Evolutionary conservation across 2,888 invertebrate genomes (phyloP).

Genomic region (Tinea pellionella): DNA sequence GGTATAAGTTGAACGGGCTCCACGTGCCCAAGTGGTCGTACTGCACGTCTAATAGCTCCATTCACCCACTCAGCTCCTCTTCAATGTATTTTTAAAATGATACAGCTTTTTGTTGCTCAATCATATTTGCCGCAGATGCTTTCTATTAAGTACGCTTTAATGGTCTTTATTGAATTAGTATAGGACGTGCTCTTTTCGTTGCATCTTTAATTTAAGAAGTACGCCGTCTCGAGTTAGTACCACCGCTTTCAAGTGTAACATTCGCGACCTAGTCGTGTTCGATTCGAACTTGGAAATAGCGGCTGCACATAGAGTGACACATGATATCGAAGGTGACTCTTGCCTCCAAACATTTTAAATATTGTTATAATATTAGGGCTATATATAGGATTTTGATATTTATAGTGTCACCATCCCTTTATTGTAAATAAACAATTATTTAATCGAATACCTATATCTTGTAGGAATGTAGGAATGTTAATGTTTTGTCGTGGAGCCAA

Average conservation of each 20-base stretch:
- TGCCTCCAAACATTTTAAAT: too few species aligned
- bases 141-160: slow-evolving; percentile 10
- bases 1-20: slow-evolving; percentile 23
- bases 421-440: slow-evolving; percentile 30
- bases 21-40: slow-evolving; percentile 53
- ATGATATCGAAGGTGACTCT: too few species aligned
- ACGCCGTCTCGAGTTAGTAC: too few species aligned
- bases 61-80: slow-evolving; percentile 21
- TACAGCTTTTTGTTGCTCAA: slow-evolving; percentile 41
- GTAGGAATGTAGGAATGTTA: slow-evolving; percentile 24
- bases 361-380: too few species aligned
- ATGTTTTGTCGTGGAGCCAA: slow-evolving; percentile 25
- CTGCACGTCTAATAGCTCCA: slow-evolving; percentile 28
- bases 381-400: not conserved
- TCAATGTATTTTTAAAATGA: slow-evolving; percentile 36
- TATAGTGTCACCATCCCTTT: not conserved
- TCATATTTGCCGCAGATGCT: slow-evolving; percentile 28
- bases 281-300: too few species aligned
- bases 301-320: too few species aligned
- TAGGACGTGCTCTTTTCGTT: slow-evolving; percentile 16
- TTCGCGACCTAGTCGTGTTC: too few species aligned
- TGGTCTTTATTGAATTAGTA: slow-evolving; percentile 1
- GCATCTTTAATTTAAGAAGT: too few species aligned
- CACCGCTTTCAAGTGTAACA: too few species aligned
- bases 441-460: slow-evolving; percentile 40